These are phyloP conservation scores for Agrenia bidenticulata DNA, from an alignment of 2,888 invertebrate species.

Conservation along the genomic window DNA sequence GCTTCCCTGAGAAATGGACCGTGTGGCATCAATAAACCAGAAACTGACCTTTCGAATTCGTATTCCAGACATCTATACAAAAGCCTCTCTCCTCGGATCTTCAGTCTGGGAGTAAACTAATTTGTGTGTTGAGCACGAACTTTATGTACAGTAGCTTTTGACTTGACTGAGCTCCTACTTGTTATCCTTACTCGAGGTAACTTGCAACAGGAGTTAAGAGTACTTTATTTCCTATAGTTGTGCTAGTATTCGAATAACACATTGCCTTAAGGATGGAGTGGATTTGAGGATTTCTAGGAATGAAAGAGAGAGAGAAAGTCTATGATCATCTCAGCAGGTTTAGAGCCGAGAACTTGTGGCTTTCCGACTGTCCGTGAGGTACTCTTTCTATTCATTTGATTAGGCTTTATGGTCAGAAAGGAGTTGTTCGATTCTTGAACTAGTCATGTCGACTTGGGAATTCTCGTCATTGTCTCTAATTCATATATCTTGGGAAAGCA, in stretches of 20 bases:
- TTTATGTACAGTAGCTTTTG: not conserved
- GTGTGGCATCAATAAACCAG: not conserved
- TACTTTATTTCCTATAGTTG: too few species aligned
- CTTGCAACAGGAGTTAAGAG: too few species aligned
- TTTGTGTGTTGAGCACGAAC: slow-evolving; percentile 13
- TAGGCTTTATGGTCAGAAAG: not conserved
- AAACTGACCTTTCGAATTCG: slow-evolving; percentile 9
- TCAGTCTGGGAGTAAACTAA: slow-evolving; percentile 5
- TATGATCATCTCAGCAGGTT: slow-evolving; percentile 1
- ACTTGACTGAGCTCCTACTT: not conserved
- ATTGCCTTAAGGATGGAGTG: not conserved
- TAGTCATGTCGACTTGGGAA: not conserved
- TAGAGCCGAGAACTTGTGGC: not conserved
- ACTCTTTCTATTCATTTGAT: not conserved
- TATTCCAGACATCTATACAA: not conserved
- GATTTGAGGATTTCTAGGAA: not conserved
- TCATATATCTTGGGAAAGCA: not conserved
- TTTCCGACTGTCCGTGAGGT: not conserved
- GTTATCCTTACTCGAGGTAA: not conserved
- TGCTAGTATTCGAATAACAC: too few species aligned
- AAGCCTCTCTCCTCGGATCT: not conserved
- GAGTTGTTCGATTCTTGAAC: slow-evolving; percentile 2
- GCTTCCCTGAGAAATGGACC: not conserved
- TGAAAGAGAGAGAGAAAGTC: slow-evolving; percentile 1
- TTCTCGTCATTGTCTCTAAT: not conserved